phyloP scores from a whole-genome alignment of 2,113 vertebrate species.

The Pollachius pollachius region DNA sequence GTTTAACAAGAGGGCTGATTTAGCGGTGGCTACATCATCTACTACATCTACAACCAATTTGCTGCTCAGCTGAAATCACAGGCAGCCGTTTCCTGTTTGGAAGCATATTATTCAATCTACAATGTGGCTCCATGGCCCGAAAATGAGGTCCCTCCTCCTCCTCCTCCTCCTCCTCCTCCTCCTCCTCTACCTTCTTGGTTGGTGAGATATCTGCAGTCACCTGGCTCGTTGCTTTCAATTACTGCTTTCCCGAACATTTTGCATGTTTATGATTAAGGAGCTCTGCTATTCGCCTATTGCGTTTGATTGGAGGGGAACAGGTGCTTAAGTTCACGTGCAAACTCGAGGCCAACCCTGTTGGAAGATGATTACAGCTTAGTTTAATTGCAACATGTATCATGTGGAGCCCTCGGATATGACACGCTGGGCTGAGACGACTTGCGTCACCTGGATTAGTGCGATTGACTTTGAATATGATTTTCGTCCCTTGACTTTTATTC shows the following conservation, averaged over 20 bases:
- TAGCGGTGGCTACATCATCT: not conserved
- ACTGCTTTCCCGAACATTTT: slow-evolving; percentile 24
- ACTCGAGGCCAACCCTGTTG: no score
- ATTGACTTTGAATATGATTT: no score
- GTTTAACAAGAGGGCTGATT: slow-evolving; percentile 21
- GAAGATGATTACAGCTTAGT: no score
- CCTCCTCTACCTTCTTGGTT: slow-evolving; percentile 12
- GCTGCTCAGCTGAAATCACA: slow-evolving; percentile 20
- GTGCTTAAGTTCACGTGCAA: not conserved
- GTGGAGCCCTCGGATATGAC: no score
- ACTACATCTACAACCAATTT: slow-evolving; percentile 38
- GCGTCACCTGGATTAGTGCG: no score
- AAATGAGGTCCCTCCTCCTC: slow-evolving; percentile 31
- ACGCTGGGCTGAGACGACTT: no score
- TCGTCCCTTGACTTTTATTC: no score
- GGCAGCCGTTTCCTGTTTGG: slow-evolving; percentile 18
- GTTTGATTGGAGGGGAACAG: not conserved
- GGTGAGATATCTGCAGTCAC: slow-evolving; percentile 36
- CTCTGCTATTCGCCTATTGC: slow-evolving; percentile 3
- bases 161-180: not conserved
- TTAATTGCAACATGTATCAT: no score
- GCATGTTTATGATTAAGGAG: slow-evolving; percentile 14
- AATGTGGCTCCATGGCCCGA: slow-evolving; percentile 10
- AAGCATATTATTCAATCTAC: no score
- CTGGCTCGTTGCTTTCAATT: slow-evolving; percentile 44